Evolutionary conservation across 2,797 vertebrate genomes (phyloP), one percentile per base, ranked within the genome.

Genomic region (Hyperoplus immaculatus): DNA sequence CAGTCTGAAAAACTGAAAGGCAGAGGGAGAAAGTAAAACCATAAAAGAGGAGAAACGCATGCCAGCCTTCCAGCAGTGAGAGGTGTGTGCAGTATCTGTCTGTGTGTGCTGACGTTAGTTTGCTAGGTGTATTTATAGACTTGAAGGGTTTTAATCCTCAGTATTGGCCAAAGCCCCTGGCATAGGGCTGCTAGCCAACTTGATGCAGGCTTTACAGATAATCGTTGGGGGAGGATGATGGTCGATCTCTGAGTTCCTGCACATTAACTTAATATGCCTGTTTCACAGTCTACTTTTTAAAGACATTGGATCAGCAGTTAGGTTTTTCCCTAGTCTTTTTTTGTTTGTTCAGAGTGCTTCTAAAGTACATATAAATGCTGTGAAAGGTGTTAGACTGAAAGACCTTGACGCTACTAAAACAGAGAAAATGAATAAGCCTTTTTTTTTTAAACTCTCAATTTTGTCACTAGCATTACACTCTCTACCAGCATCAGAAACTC

Each of bases 111-210:
- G 93, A 93, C 90, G 83, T 88, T 90, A 78, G 88, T 89, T 83
- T 87, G 78, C 71, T 85, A 91, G 83, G 91, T 94, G 89, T 95
- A 95, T 96, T 95, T 95, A 95, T 95, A 96, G 94, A 91, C 88
- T 82, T 76, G 87, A 87, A 84, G 82, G 81, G 83, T 89, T 94
- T 94, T 95, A 95, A 95, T 93, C 94, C 94, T 88, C 82, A 67
- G 88, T 90, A 88, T 92, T 92, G 92, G 92, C 92, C 91, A 90
- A 92, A 91, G 89, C 90, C 87, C 85, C 77, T 85, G 78, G 88
- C 83, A 71, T 59, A 88, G 93, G 89, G 91, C 92, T 83, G 83
- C 62, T 60, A 81, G 91, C 89, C 91, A 94, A 92, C 82, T 81
- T 88, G 82, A 91, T 91, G 82, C 79, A 80, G 79, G 85, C 82